Evolutionary conservation across 2,113 vertebrate species (phyloP).

Genomic region (Pavo muticus): DNA sequence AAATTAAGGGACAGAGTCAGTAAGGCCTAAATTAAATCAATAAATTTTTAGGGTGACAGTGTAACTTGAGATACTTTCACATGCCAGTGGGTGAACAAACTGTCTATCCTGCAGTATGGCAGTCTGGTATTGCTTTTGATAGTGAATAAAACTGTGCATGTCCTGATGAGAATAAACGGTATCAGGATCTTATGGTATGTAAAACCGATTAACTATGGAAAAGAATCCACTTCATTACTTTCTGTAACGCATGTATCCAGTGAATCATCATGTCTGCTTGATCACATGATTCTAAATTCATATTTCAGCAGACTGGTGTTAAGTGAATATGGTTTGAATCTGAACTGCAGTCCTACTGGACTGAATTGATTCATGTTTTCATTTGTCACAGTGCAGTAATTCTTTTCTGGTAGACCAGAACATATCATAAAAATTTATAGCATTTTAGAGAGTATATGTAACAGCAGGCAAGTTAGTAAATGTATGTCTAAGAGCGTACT

Average conservation of each 20-base stretch:
- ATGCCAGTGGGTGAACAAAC: neutral
- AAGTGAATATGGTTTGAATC: neutral
- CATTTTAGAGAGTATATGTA: neutral
- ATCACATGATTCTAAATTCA: neutral
- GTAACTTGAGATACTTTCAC: neutral
- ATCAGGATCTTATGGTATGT: neutral
- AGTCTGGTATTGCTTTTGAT: neutral
- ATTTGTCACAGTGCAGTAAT: neutral
- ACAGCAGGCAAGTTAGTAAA: neutral
- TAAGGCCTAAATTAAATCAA: neutral
- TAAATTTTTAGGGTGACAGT: neutral
- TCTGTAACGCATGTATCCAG: neutral
- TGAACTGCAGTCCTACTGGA: neutral
- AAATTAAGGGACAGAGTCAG: neutral
- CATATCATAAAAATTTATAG: neutral
- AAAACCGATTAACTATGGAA: neutral
- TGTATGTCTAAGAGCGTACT: neutral
- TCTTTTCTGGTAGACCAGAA: neutral
- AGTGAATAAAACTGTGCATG: neutral
- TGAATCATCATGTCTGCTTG: neutral
- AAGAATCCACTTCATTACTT: neutral
- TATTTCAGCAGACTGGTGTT: neutral
- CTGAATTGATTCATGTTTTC: neutral
- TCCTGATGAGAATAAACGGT: neutral
- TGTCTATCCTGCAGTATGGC: neutral